Base-by-base conservation (phyloP, 2,888 invertebrate species). In the Laspeyria flexula region DNA sequence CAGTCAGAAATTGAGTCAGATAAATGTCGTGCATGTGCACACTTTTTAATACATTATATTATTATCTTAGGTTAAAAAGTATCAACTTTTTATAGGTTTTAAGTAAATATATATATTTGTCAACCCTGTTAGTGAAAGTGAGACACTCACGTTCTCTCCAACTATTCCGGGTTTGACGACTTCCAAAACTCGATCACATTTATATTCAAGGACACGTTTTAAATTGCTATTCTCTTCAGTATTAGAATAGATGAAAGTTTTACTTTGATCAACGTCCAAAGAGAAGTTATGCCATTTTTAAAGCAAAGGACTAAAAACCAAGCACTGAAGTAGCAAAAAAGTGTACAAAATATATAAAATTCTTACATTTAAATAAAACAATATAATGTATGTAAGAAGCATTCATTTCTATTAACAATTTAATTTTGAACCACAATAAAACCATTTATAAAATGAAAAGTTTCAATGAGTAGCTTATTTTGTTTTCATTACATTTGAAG, bases 101-200 rank as follows among this genome's bases (percentile, higher is more conserved):
- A 25, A 25, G 1, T 25, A 25, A 21, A 21, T 3, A 21, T 21
- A 5, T 21, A 21, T 21, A 21, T 21, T 21, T 21, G 59, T 42
- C 65, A 66, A 42, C 68, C 65, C 65, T 66, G 47, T 38, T 29
- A 3, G 43, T 23, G 13, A 56, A 25, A 54, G 54, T 61, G 52
- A 49, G 58, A 58, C 56, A 59, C 65, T 65, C 57, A 60, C 60
- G 53, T 65, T 46, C 47, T 46, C 48, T 41, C 60, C 52, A 57
- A 69, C 60, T 68, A 66, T 62, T 61, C 58, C 55, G 59, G 60
- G 59, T 62, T 66, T 71, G 68, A 65, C 56, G 61, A 63, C 61
- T 73, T 71, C 51, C 59, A 58, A 59, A 71, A 67, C 64, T 68
- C 60, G 55, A 63, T 69, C 60, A 61, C 69, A 65, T 69, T 69